Base-by-base conservation (phyloP, 2,888 invertebrate species). In the Drosophila aldrichi region DNA sequence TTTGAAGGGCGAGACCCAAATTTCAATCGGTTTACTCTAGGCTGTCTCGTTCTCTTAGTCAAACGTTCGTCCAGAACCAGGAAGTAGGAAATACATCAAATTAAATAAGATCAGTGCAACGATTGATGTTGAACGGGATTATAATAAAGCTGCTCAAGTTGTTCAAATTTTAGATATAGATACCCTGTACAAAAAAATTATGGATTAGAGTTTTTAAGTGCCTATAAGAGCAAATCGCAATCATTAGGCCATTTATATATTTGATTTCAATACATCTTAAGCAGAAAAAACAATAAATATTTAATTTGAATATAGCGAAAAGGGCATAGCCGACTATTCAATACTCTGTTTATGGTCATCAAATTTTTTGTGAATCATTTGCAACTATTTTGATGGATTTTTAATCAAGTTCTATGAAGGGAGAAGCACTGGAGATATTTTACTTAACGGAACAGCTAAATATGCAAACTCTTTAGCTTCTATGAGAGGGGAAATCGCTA, bases 1-100 rank as follows among this genome's bases (percentile, higher is more conserved):
- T 40, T 59, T 60, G 77, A 71, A 71, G 77, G 77, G 74, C 76
- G 16, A 65, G 58, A 48, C 41, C 65, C 58, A 65, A 76, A 71
- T 74, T 70, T 56, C 64, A 46, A 46, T 29, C 36, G 64, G 22
- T 22, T 44, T 43, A 5, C 2, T 41, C 5, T 41, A 41, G 6
- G 2, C 65, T 65, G 55, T 20, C 25, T 3, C 22, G 34, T 1
- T 1, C 9, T 8, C 32, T 9, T 32, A 1, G 52, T 22, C n/a
- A 52, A 52, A 12, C 9, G 38, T 29, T 65, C 16, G 22, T 12
- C 36, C 61, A 44, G 20, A 12, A 32, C 9, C 29, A 18, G 44
- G 38, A 64, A 54, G 65, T 40, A 6, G 18, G 10, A 12, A 38
- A 36, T 20, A 34, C 7, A 49, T 48, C 10, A 49, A 32, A 34